These are phyloP conservation scores for Metridium senile DNA, from an alignment of 92 coral and sea anemone genomes.

Conservation along the genomic window DNA sequence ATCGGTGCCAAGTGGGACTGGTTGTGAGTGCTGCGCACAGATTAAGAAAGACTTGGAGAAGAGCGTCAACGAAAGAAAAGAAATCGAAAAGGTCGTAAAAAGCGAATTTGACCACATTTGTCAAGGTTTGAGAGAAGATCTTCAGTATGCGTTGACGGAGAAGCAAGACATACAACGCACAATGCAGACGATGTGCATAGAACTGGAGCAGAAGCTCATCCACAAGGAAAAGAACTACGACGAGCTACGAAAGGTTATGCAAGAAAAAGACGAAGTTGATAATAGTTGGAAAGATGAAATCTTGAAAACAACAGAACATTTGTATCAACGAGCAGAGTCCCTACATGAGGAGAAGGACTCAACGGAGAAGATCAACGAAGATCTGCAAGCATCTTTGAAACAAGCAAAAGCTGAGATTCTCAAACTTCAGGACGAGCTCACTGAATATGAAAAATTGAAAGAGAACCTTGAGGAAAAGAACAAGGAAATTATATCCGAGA, in stretches of 20 bases:
- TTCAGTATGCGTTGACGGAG: conserved; percentile 37
- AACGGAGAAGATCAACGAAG: conserved; percentile 45
- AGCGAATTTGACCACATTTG: conserved; percentile 63
- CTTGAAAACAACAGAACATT: conserved; percentile 31
- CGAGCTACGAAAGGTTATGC: conserved; percentile 53
- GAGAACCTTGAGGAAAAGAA: conserved; percentile 47
- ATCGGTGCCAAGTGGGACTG: neutral
- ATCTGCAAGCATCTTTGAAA: conserved; percentile 37
- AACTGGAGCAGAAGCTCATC: conserved; percentile 30
- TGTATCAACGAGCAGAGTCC: conserved; percentile 38
- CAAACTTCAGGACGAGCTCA: conserved; percentile 24
- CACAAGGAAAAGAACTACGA: conserved; percentile 46
- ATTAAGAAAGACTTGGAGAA: conserved; percentile 21
- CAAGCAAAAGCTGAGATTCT: conserved; percentile 26
- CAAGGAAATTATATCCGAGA: conserved; percentile 53
- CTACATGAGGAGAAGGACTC: conserved; percentile 45
- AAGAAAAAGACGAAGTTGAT: conserved; percentile 53
- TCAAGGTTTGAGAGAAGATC: conserved; percentile 44
- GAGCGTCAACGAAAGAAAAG: conserved; percentile 17
- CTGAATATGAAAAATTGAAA: conserved; percentile 34
- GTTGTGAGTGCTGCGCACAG: conserved; percentile 1
- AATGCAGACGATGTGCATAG: conserved; percentile 22
- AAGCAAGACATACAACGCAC: conserved; percentile 21
- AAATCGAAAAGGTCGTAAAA: conserved; percentile 22
- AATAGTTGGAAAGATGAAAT: conserved; percentile 29